Evolutionary conservation across 2,888 invertebrate species (phyloP).

Genomic region (Xanthia icteritia): DNA sequence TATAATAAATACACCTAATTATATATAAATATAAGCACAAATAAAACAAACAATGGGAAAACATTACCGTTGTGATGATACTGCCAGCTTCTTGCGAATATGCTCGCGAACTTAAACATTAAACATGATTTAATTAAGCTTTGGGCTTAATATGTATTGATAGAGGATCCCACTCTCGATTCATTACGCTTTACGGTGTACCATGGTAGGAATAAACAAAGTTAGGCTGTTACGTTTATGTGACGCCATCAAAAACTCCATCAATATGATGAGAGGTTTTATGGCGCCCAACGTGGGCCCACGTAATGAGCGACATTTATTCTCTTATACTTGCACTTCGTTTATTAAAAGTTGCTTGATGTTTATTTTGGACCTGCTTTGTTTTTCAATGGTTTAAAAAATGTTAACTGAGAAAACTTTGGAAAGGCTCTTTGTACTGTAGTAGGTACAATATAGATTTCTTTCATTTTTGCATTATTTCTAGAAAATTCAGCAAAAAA

Average conservation of each 20-base stretch:
- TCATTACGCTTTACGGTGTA: slow-evolving; percentile 60
- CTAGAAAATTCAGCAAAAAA: background rate
- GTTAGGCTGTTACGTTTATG: slow-evolving; percentile 76
- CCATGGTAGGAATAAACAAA: slow-evolving; percentile 73
- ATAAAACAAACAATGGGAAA: too few species aligned
- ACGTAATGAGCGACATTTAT: slow-evolving; percentile 77
- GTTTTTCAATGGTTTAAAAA: too few species aligned
- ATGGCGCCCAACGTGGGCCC: slow-evolving; percentile 73
- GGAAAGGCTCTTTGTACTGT: background rate
- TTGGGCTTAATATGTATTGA: slow-evolving; percentile 50
- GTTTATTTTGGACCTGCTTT: slow-evolving; percentile 16
- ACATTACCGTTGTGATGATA: too few species aligned
- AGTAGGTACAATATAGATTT: too few species aligned
- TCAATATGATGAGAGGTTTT: slow-evolving; percentile 72
- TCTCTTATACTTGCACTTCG: slow-evolving; percentile 63
- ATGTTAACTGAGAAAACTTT: background rate
- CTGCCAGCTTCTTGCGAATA: too few species aligned
- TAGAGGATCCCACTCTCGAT: slow-evolving; percentile 44
- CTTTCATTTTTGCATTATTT: background rate
- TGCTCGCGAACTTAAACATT: too few species aligned
- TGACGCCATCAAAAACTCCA: slow-evolving; percentile 77
- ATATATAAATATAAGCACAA: too few species aligned
- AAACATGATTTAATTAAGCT: slow-evolving; percentile 26
- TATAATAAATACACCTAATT: too few species aligned
- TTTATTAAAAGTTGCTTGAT: slow-evolving; percentile 61